Conservation (phyloP, 2,797 vertebrate species). For the Atherinosoma microstoma region DNA sequence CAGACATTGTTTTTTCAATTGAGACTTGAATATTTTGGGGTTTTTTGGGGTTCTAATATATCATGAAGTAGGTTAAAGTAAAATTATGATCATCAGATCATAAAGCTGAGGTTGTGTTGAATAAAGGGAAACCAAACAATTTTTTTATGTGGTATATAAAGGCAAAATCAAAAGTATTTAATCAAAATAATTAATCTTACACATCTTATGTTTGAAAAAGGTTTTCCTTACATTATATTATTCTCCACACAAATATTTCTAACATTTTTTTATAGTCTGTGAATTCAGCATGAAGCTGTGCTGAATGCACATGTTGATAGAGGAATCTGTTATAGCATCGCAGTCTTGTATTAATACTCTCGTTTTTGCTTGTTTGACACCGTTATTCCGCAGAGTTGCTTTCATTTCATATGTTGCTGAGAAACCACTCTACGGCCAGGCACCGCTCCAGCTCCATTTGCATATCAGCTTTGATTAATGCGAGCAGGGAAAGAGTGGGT, state of each 20-base stretch:
- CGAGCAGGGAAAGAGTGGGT: constrained; percentile 2
- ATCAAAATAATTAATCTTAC: too few relatives aligned
- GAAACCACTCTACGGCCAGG: neutral
- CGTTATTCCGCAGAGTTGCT: neutral
- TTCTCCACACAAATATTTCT: neutral
- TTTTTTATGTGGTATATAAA: too few relatives aligned
- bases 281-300: neutral
- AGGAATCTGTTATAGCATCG: neutral
- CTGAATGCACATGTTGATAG: neutral
- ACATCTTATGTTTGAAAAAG: neutral
- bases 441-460: neutral
- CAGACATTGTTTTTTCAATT: too few relatives aligned
- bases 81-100: too few relatives aligned
- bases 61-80: too few relatives aligned
- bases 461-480: neutral
- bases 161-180: too few relatives aligned
- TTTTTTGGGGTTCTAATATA: too few relatives aligned
- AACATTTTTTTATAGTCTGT: neutral
- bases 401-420: neutral
- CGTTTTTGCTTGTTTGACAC: neutral
- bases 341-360: neutral
- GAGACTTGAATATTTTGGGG: too few relatives aligned
- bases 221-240: neutral
- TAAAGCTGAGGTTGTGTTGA: too few relatives aligned
- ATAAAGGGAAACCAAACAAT: too few relatives aligned